Evolutionary conservation across 2,797 vertebrate genomes (phyloP), one percentile per base, ranked within the genome.

Genomic region (Picus viridis): DNA sequence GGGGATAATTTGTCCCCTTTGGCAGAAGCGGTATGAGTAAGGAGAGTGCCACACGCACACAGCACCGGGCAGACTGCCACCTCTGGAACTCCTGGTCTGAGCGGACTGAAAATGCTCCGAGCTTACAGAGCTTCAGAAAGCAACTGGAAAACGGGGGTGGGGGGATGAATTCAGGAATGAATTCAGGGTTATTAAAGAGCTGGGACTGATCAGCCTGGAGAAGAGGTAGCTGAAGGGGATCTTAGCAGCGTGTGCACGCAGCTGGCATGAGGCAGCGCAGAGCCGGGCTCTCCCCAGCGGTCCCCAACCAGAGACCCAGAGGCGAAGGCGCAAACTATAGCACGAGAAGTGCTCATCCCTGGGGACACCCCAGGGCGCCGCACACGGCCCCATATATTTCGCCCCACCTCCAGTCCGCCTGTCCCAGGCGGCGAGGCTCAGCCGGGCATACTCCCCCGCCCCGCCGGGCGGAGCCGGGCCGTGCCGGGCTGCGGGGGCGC

Each of bases 231-330:
- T 22, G 62, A 12, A 11, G 15, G 26, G 45, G 17, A 10, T 27
- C 30, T 30, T 2, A 62, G 49, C 1, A 12, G 30, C 4, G 16
- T 5, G 10, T n/a, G 53, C 53, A 30, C 19, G 16, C 6, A 30
- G 16, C 27, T 7, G 26, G 16, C 1, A 29, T 47, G 27, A 17
- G 3, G 22, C 0, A 58, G 32, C 1, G 32, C 10, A 29, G 61
- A 18, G 43, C 24, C 11, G 11, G 45, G 16, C 10, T 23, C 53
- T 12, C 14, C 49, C 24, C 43, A 4, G n/a, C 1, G 8, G 20
- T 7, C 43, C 34, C 56, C 41, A 14, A 4, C 0, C 0, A 61
- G 43, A 54, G 3, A 9, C 5, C 3, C 43, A 6, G 39, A 32
- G n/a, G 6, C 5, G 6, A 6, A 3, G 58, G 27, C 9, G 8